A percentile compares a stretch with the other conserved stretches of the same genome.
Conservation (phyloP, 30 jellyfish, hydroid and myxozoan genomes). For the Pelagia noctiluca region DNA sequence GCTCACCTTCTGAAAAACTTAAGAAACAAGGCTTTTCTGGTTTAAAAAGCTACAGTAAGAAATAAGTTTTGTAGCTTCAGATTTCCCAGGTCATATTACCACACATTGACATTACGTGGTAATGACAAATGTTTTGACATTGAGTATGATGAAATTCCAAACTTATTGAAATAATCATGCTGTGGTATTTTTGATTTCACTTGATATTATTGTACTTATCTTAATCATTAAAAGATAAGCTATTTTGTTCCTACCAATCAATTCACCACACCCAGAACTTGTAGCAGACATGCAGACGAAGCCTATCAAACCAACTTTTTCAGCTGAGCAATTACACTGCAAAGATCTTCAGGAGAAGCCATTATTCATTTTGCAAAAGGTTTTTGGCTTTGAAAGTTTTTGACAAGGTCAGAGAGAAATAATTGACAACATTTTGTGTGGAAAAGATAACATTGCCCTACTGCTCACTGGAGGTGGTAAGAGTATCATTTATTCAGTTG, state of each 20-base stretch:
- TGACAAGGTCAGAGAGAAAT: not conserved
- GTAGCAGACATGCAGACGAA: not conserved
- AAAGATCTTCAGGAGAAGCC: constrained; percentile 3
- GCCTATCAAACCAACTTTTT: too few species aligned
- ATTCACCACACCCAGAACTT: not conserved
- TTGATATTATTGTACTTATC: not conserved
- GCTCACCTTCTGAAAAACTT: too few species aligned
- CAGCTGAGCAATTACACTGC: too few species aligned
- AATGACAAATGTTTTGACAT: too few species aligned
- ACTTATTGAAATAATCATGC: too few species aligned
- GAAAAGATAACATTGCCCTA: constrained; percentile 9
- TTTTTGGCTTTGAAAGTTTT: not conserved
- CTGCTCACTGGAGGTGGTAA: constrained; percentile 21
- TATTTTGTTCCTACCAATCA: not conserved
- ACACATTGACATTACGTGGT: too few species aligned
- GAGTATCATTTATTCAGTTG: not conserved
- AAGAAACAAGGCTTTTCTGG: too few species aligned
- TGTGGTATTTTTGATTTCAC: not conserved
- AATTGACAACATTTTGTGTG: not conserved
- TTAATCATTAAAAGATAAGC: not conserved
- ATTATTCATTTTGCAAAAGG: too few species aligned
- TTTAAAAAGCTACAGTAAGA: too few species aligned
- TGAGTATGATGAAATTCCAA: too few species aligned
- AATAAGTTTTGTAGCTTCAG: too few species aligned
- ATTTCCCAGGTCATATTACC: too few species aligned